Evolutionary conservation across 2,888 invertebrate species (phyloP), one percentile per base, ranked within the genome.

Genomic region (Dryococelus australis): DNA sequence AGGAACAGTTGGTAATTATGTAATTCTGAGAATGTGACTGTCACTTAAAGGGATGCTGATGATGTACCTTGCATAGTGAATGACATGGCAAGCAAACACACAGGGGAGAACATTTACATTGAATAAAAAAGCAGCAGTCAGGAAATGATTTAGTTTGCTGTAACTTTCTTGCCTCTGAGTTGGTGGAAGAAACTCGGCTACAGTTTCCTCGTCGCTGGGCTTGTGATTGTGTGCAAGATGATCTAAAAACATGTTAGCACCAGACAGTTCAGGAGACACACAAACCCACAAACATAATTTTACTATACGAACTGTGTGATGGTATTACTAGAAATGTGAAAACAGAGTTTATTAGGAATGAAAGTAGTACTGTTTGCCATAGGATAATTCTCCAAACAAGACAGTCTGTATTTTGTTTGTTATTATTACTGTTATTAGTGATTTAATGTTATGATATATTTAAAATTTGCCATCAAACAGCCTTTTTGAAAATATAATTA

Each of bases 301-400:
- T n/a, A 65, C n/a, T 16, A 20, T 65, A n/a, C 65, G n/a, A 65
- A 24, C 65, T 24, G 16, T 16, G 20, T n/a, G 20, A 65, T 65
- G 65, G 16, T 65, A 16, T 24, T 65, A 65, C 8, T 65, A 65
- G 65, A 65, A 16, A 65, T 24, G n/a, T 65, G 65, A 65, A 65
- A 65, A 65, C 65, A 65, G 65, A 65, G 65, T 65, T 65, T 65
- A 65, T 24, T 65, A 65, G 65, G 65, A 65, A 24, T 65, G 65
- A 65, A 65, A 65, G 1, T 65, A 65, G 65, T 16, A 65, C 16
- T 65, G 65, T 65, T 65, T 65, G 65, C 65, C 10, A 65, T 65
- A 10, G 65, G 16, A n/a, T n/a, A 9, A 65, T 16, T 0, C 8
- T 65, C 24, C 20, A 65, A 6, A 65, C 16, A 0, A 47, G 47